Percentiles rank a stretch among this genome's conserved stretches.
Conservation (phyloP, 2,797 vertebrate genomes). For the Chelon auratus region DNA sequence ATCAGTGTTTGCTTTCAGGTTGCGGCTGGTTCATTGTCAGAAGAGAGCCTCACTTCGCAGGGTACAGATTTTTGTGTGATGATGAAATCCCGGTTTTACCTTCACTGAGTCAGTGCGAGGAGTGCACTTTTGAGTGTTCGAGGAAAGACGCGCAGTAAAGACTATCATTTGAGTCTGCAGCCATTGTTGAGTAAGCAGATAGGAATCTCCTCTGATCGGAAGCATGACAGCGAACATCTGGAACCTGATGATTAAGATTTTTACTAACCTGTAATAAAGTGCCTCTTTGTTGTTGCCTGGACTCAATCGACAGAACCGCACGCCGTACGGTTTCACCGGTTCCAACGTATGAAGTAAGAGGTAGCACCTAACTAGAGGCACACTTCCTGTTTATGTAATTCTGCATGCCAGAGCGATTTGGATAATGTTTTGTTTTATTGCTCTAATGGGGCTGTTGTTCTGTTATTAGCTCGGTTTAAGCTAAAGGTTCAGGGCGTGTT, state of each 20-base stretch:
- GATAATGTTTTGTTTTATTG: too few species aligned
- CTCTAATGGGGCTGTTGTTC: background rate
- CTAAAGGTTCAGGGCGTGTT: too few species aligned
- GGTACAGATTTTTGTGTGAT: background rate
- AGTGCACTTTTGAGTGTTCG: background rate
- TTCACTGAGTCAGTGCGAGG: background rate
- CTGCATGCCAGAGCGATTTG: too few species aligned
- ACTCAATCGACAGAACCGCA: background rate
- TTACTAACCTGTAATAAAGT: slow-evolving; percentile 51
- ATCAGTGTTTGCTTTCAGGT: too few species aligned
- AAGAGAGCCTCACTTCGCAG: background rate
- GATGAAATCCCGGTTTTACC: slow-evolving; percentile 10
- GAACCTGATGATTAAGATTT: slow-evolving; percentile 44
- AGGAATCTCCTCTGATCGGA: slow-evolving; percentile 52
- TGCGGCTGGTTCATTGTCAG: too few species aligned
- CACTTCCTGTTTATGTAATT: background rate
- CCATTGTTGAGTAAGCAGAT: slow-evolving; percentile 44
- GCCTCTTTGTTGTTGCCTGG: background rate
- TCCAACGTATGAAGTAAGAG: background rate
- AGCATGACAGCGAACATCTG: slow-evolving; percentile 49
- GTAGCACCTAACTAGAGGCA: background rate
- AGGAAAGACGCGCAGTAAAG: slow-evolving; percentile 24
- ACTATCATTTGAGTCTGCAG: slow-evolving; percentile 50
- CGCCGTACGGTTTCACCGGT: too few species aligned
- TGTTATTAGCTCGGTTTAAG: too few species aligned